These are phyloP conservation scores for Diplodus sargus DNA, from an alignment of 2,797 vertebrate genomes.

Conservation along the genomic window DNA sequence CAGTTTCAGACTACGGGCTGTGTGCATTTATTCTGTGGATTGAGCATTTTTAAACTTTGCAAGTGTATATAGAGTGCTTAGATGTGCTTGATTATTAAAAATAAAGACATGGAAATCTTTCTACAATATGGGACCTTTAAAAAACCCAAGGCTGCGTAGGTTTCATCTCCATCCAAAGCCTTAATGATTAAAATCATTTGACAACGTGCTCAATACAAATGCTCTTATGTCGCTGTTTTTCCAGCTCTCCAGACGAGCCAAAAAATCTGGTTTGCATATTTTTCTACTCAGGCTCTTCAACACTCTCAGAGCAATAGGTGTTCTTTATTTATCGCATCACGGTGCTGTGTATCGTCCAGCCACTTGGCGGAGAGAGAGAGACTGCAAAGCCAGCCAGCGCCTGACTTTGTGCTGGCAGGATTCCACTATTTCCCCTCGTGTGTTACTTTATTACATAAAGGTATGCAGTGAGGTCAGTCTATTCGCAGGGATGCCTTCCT, in stretches of 20 bases:
- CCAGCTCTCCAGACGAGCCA: constrained; percentile 17
- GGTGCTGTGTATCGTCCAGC: constrained; percentile 3
- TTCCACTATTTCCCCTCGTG: constrained; percentile 6
- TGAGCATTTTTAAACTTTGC: too few relatives aligned
- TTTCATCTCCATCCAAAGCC: constrained; percentile 3
- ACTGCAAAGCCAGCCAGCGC: constrained; percentile 22
- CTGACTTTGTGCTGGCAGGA: constrained; percentile 38
- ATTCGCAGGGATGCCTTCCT: constrained; percentile 62
- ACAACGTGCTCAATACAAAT: background rate
- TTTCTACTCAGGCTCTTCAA: constrained; percentile 16
- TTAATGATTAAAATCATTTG: background rate
- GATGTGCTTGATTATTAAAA: too few relatives aligned
- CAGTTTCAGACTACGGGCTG: too few relatives aligned
- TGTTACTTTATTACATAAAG: constrained; percentile 54
- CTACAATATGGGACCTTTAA: too few relatives aligned
- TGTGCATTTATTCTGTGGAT: too few relatives aligned
- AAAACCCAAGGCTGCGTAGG: too few relatives aligned
- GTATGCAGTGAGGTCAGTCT: constrained; percentile 49
- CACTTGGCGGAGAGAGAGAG: constrained; percentile 54
- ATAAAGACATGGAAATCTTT: too few relatives aligned
- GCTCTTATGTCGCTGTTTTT: constrained; percentile 32
- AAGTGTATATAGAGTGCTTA: too few relatives aligned
- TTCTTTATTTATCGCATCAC: constrained; percentile 49
- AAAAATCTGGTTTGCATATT: constrained; percentile 54
- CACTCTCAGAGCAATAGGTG: constrained; percentile 23